Evolutionary conservation across 1,140 invertebrate species (phyloP).

Genomic region (Listronotus bonariensis): DNA sequence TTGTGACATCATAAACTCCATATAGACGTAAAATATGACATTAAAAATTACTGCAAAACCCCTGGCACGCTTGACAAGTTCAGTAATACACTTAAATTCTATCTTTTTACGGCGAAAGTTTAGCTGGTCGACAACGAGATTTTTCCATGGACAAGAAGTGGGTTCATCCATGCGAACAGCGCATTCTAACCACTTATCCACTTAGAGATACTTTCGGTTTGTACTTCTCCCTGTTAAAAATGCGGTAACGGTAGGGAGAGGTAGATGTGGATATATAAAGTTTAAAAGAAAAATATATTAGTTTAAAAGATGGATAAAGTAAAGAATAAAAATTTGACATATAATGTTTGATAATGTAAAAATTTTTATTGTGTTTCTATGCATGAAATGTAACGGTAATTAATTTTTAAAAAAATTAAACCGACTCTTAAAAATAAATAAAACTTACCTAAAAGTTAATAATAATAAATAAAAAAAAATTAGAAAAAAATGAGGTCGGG

Average conservation of each 20-base stretch:
- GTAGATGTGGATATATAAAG: conserved; percentile 13
- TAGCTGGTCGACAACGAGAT: conserved; percentile 36
- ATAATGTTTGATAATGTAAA: too few relatives aligned
- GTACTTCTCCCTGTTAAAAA: conserved; percentile 28
- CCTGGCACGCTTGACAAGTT: conserved; percentile 29
- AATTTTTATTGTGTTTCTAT: too few relatives aligned
- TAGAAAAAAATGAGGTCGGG: too few relatives aligned
- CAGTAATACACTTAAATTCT: background rate
- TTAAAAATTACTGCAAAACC: conserved; percentile 52
- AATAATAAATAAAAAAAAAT: too few relatives aligned
- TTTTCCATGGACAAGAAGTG: conserved; percentile 50
- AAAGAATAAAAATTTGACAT: too few relatives aligned
- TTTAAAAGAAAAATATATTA: too few relatives aligned
- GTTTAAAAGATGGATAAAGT: too few relatives aligned
- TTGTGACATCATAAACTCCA: conserved; percentile 50
- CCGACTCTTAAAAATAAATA: too few relatives aligned
- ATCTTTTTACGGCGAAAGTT: conserved; percentile 3
- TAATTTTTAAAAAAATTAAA: too few relatives aligned
- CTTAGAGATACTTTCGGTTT: conserved; percentile 46
- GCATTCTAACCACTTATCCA: conserved; percentile 55
- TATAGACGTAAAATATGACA: conserved; percentile 54
- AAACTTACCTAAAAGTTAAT: too few relatives aligned
- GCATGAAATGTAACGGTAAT: too few relatives aligned
- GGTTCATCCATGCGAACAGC: conserved; percentile 52
- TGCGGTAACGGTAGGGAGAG: conserved; percentile 10